Percentiles rank a stretch among this genome's conserved stretches.
Evolutionary conservation across 2,113 vertebrate genomes (phyloP).

Genomic region (Grantiella picta): DNA sequence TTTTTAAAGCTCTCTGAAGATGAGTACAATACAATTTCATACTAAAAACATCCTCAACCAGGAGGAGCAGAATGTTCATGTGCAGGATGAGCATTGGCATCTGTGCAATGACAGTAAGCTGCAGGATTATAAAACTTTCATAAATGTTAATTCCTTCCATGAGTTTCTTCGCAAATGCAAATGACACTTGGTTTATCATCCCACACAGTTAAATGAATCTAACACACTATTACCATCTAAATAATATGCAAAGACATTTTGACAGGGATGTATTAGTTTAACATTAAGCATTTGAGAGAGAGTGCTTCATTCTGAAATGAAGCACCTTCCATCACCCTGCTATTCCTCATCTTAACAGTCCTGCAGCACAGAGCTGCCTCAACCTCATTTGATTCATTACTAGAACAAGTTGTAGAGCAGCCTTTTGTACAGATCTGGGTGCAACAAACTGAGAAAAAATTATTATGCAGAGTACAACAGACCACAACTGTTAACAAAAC

Average conservation of each 20-base stretch:
- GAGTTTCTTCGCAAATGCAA: conserved; percentile 59
- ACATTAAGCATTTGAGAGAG: not conserved
- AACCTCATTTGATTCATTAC: not conserved
- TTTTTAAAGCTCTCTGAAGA: conserved; percentile 1
- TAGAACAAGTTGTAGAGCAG: not conserved
- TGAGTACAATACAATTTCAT: not conserved
- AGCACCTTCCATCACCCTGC: not conserved
- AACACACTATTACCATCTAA: conserved; percentile 21
- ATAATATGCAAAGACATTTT: conserved; percentile 49
- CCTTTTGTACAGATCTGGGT: not conserved
- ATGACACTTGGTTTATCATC: not conserved
- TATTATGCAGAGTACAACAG: not conserved
- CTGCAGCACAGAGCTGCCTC: not conserved
- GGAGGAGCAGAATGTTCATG: not conserved
- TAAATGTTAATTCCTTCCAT: conserved; percentile 55
- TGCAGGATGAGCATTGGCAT: not conserved
- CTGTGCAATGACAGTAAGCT: conserved; percentile 15
- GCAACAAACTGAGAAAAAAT: not conserved
- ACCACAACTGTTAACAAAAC: not conserved
- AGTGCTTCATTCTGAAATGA: not conserved
- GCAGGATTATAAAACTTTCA: conserved; percentile 41
- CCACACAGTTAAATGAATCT: conserved; percentile 21
- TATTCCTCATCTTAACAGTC: not conserved
- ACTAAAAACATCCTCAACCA: not conserved
- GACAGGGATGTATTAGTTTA: conserved; percentile 37